Conservation (phyloP, 2,888 invertebrate species). For the Zele albiditarsus region DNA sequence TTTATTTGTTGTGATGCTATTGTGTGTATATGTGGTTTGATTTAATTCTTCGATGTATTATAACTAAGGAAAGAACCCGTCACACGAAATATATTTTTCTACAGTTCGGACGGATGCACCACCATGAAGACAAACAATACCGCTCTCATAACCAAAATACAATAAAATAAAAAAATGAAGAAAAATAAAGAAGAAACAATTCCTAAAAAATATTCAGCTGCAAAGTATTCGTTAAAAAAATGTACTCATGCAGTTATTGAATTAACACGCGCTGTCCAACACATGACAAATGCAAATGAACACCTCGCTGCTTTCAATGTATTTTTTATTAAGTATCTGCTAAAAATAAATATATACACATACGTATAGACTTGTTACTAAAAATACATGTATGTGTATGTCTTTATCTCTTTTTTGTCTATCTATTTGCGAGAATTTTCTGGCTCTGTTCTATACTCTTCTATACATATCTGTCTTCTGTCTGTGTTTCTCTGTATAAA, state of each 20-base stretch:
- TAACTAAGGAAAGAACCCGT: slow-evolving; percentile 34
- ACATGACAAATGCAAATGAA: slow-evolving; percentile 66
- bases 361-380: slow-evolving; percentile 46
- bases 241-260: slow-evolving; percentile 4
- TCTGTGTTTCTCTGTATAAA: slow-evolving; percentile 39
- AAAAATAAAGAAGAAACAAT: not conserved
- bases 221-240: not conserved
- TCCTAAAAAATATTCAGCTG: slow-evolving; percentile 4
- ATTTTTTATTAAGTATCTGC: slow-evolving; percentile 63
- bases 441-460: slow-evolving; percentile 45
- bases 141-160: slow-evolving; percentile 3
- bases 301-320: slow-evolving; percentile 72
- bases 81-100: slow-evolving; percentile 45
- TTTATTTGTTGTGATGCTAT: not conserved
- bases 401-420: slow-evolving; percentile 50
- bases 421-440: slow-evolving; percentile 55
- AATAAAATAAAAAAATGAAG: slow-evolving; percentile 1
- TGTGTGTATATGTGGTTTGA: not conserved
- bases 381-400: slow-evolving; percentile 51
- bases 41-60: not conserved
- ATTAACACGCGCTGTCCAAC: slow-evolving; percentile 57
- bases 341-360: slow-evolving; percentile 52
- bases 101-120: slow-evolving; percentile 14
- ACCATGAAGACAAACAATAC: not conserved
- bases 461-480: slow-evolving; percentile 47